Evolutionary conservation across 2,113 vertebrate genomes (phyloP).

Genomic region (Ahaetulla prasina): DNA sequence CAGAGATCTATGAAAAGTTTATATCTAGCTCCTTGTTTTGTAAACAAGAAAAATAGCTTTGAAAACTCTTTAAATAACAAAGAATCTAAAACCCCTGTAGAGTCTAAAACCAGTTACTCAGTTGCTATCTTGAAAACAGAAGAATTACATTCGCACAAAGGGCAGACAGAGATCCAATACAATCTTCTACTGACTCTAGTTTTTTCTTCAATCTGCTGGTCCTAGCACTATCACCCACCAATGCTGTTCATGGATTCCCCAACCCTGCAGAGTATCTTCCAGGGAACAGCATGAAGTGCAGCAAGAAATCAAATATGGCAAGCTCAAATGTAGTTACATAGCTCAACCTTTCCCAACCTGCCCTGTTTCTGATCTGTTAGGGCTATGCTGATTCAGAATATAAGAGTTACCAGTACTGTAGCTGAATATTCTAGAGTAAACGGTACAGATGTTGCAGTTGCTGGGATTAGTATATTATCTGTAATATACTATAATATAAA

Average conservation of each 20-base stretch:
- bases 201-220: background rate
- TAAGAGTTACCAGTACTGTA: background rate
- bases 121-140: background rate
- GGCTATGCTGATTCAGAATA: background rate
- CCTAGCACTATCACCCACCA: background rate
- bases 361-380: background rate
- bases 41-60: background rate
- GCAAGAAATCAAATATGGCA: background rate
- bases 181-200: background rate
- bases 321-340: background rate
- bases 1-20: background rate
- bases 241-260: background rate
- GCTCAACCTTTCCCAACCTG: background rate
- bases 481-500: too few relatives aligned
- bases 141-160: background rate
- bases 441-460: background rate
- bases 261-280: background rate
- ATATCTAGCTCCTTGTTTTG: background rate
- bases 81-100: background rate
- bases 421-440: background rate
- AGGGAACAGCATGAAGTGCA: background rate
- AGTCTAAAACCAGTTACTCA: background rate
- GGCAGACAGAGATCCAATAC: background rate
- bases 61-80: background rate
- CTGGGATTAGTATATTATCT: background rate